These are phyloP conservation scores for Falco punctatus DNA, from an alignment of 2,113 vertebrate species.

Conservation along the genomic window DNA sequence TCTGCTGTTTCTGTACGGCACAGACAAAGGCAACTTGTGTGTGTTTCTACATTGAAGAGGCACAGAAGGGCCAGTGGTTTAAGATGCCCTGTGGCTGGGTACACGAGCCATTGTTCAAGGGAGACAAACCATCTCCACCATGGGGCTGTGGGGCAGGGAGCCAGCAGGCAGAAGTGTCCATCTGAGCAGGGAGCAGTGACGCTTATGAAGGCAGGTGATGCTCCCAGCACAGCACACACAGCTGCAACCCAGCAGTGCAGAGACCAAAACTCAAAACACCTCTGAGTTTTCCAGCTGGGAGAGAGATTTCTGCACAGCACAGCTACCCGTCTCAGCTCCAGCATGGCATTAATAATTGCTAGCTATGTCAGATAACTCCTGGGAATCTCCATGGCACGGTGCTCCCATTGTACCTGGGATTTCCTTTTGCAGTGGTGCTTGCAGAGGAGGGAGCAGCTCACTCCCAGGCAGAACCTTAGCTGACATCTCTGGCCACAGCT, in stretches of 20 bases:
- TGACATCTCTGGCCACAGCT: background rate
- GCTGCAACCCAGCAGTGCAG: background rate
- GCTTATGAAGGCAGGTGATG: background rate
- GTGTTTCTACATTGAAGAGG: background rate
- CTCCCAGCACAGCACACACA: background rate
- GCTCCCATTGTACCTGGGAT: background rate
- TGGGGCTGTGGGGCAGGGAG: background rate
- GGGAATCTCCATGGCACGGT: background rate
- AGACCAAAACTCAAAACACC: background rate
- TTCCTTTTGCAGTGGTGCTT: background rate
- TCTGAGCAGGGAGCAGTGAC: background rate
- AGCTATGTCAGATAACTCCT: background rate
- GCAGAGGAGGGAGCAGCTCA: accelerated
- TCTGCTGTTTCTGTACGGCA: background rate
- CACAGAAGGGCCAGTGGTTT: background rate
- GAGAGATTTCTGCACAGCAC: background rate
- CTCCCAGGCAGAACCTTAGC: background rate
- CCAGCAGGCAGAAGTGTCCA: background rate
- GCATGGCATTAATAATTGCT: background rate
- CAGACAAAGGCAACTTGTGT: background rate
- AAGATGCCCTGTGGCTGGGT: background rate
- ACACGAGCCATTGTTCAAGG: background rate
- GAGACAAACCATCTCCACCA: background rate
- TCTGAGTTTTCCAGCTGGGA: background rate
- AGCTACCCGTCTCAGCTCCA: background rate